phyloP scores from a whole-genome alignment of 2,888 invertebrate genomes.

The Drosophila vallismaia region DNA sequence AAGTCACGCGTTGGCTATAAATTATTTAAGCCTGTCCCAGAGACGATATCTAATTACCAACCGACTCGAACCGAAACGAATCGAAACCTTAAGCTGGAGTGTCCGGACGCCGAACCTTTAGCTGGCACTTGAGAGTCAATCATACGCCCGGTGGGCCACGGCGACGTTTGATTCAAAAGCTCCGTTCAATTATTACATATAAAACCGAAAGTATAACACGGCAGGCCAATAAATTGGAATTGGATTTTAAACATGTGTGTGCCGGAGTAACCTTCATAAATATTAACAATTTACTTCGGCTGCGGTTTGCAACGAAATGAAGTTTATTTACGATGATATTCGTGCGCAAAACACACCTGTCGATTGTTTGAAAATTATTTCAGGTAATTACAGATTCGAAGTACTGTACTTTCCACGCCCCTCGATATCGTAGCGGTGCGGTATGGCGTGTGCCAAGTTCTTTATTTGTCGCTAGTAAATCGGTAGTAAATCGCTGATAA shows the following conservation, averaged over 20 bases:
- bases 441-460: conserved; percentile 13
- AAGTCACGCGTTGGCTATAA: background rate
- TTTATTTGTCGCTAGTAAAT: conserved; percentile 23
- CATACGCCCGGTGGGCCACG: conserved; percentile 31
- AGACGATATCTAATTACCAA: conserved; percentile 17
- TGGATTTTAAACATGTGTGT: conserved; percentile 33
- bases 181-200: conserved; percentile 30
- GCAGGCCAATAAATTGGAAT: conserved; percentile 46
- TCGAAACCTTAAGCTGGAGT: conserved; percentile 14
- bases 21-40: conserved; percentile 3
- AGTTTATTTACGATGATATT: conserved; percentile 36
- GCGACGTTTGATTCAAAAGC: conserved; percentile 7
- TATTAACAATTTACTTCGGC: conserved; percentile 55
- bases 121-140: conserved; percentile 33
- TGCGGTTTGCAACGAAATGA: conserved; percentile 14
- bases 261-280: conserved; percentile 62
- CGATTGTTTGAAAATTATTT: conserved; percentile 30
- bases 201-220: conserved; percentile 61
- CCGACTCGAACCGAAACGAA: background rate
- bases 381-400: conserved; percentile 9
- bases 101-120: conserved; percentile 9
- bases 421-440: conserved; percentile 11
- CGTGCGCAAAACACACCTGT: conserved; percentile 37
- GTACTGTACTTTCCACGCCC: background rate
- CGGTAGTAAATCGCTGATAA: conserved; percentile 53